These are phyloP conservation scores for Lypha dubia DNA, from an alignment of 2,888 invertebrate species.

Conservation along the genomic window DNA sequence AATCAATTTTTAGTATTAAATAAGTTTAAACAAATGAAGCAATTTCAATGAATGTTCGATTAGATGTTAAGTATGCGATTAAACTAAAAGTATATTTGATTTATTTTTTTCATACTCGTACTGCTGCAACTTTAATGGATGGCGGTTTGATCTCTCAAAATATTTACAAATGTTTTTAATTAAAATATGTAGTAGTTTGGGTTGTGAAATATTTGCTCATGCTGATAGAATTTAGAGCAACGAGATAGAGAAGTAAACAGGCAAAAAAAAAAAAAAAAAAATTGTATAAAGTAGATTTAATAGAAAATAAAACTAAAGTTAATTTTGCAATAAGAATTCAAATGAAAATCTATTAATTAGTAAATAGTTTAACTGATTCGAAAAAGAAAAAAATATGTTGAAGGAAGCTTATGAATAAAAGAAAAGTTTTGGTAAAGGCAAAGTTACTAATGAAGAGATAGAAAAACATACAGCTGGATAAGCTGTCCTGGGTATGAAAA, in stretches of 20 bases:
- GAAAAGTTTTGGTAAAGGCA: no score
- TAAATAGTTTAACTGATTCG: not conserved
- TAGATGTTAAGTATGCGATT: conserved; percentile 55
- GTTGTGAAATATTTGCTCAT: not conserved
- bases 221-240: not conserved
- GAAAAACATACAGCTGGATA: no score
- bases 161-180: conserved; percentile 49
- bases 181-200: conserved; percentile 18
- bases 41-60: conserved; percentile 52
- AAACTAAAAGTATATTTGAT: conserved; percentile 19
- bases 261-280: not conserved
- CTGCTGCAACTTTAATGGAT: conserved; percentile 8
- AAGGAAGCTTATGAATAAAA: no score
- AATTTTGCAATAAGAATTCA: not conserved
- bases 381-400: not conserved
- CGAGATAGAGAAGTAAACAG: not conserved
- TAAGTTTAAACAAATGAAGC: conserved; percentile 36
- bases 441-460: no score
- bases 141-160: conserved; percentile 28
- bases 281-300: not conserved
- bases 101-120: no score
- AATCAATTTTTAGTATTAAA: conserved; percentile 39
- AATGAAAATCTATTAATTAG: not conserved
- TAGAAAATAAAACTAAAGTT: not conserved
- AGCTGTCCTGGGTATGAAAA: no score